Conservation (phyloP, 2,797 vertebrate species). For the Enteromius paludinosus region DNA sequence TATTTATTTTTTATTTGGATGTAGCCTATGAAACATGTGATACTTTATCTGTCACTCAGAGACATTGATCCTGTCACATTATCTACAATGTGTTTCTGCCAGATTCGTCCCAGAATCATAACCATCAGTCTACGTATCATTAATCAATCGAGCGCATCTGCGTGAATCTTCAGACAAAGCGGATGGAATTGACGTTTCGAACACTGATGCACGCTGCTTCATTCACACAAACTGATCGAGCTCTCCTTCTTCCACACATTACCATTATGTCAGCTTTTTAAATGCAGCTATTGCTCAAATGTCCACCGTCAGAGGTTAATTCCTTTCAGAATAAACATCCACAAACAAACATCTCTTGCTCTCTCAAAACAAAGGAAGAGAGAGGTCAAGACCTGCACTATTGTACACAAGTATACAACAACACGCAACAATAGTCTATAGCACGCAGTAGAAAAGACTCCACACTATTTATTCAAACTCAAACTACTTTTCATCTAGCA, state of each 20-base stretch:
- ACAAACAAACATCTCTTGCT: constrained; percentile 43
- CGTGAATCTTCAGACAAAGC: constrained; percentile 16
- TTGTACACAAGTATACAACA: constrained; percentile 17
- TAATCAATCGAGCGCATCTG: constrained; percentile 29
- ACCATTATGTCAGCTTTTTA: constrained; percentile 24
- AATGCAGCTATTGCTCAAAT: constrained; percentile 26
- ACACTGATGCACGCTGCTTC: constrained; percentile 14
- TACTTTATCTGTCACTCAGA: not conserved
- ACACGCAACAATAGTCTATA: not conserved
- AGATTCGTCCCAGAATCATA: constrained; percentile 31
- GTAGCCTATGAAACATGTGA: not conserved
- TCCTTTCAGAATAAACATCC: constrained; percentile 40
- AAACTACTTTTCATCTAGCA: not conserved
- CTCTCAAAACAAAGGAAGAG: constrained; percentile 18
- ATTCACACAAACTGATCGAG: constrained; percentile 6
- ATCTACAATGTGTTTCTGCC: constrained; percentile 6
- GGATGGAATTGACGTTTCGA: constrained; percentile 13
- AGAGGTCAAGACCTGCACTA: constrained; percentile 39
- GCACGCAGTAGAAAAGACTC: constrained; percentile 12
- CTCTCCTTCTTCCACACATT: constrained; percentile 1
- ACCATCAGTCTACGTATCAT: constrained; percentile 8
- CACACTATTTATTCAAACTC: not conserved
- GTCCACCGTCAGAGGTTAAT: constrained; percentile 19
- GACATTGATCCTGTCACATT: not conserved
- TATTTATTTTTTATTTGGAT: no score